A percentile compares a stretch with the other conserved stretches of the same genome.
Conservation (phyloP, 2,888 invertebrate genomes). For the Ctena decussata region DNA sequence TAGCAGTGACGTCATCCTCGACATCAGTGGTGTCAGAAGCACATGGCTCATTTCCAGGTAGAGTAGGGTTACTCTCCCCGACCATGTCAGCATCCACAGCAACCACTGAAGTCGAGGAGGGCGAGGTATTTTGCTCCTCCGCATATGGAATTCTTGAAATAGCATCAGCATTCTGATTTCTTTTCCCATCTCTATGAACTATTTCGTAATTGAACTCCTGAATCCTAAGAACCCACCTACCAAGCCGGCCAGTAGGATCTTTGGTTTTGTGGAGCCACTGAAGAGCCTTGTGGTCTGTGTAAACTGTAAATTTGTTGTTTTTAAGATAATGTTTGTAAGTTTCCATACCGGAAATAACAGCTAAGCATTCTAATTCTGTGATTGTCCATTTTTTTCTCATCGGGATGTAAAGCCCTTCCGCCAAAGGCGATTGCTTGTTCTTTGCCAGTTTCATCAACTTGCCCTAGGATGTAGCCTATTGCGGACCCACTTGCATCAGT, state of each 20-base stretch:
- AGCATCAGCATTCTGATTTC: constrained; percentile 48
- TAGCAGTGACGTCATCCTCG: neutral
- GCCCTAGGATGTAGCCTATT: constrained; percentile 36
- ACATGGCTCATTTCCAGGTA: neutral
- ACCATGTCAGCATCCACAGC: neutral
- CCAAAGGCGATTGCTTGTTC: neutral
- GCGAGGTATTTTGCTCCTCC: neutral
- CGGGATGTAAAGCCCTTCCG: constrained; percentile 10
- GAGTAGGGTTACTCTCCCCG: neutral
- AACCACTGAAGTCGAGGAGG: neutral
- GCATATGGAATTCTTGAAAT: constrained; percentile 38
- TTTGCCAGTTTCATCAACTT: constrained; percentile 10
- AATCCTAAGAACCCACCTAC: constrained; percentile 43
- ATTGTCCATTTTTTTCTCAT: constrained; percentile 57
- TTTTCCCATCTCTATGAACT: constrained; percentile 36
- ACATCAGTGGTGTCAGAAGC: neutral
- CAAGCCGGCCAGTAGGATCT: constrained; percentile 30
- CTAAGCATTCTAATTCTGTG: constrained; percentile 50
- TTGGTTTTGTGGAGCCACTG: constrained; percentile 47
- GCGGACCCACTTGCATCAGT: constrained; percentile 50
- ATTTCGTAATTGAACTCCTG: constrained; percentile 45
- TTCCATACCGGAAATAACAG: constrained; percentile 44
- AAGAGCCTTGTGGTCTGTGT: constrained; percentile 65
- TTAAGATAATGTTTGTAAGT: constrained; percentile 54
- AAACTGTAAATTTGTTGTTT: constrained; percentile 43